Evolutionary conservation across 2,888 invertebrate species (phyloP), one percentile per base, ranked within the genome.

Genomic region (Electrophaes corylata): DNA sequence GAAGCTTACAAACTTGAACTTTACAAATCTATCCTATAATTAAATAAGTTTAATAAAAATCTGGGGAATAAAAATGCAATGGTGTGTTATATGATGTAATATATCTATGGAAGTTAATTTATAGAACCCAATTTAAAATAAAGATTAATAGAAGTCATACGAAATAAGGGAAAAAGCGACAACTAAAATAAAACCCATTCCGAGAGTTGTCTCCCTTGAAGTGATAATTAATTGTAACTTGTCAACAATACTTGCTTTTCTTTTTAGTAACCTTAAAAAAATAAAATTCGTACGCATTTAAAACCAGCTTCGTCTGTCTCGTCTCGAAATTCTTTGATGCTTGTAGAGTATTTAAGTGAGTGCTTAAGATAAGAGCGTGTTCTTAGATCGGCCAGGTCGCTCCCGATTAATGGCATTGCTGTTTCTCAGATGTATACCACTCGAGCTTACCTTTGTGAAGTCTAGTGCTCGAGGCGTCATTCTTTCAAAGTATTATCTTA

Each of bases 321-420:
- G 65, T 66, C 70, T 73, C 67, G 64, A 73, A 65, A 65, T 68
- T 73, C 84, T 87, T 87, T 88, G 87, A 86, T 80, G 76, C 74
- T 71, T 66, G 69, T 79, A 62, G 72, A 88, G 83, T 81, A 72
- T 78, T 80, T 83, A 84, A 88, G 87, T 83, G 84, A 81, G 78
- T 72, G 59, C 84, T 85, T 67, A 70, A 75, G 73, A 60, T 66
- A 67, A 78, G 79, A 66, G 72, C 67, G 67, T 65, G 74, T 76
- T 75, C 75, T 62, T 70, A 75, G 78, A 79, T 79, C 74, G 72
- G 71, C 71, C 67, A 69, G 73, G 75, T 68, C 69, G 72, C 71
- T 76, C 76, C 75, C 79, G 81, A 84, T 84, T 84, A 84, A 82
- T 75, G 71, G 73, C 74, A 78, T 75, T 78, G 79, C 75, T 79